Base-by-base conservation (phyloP, 1,140 invertebrate species). In the Limonius californicus region DNA sequence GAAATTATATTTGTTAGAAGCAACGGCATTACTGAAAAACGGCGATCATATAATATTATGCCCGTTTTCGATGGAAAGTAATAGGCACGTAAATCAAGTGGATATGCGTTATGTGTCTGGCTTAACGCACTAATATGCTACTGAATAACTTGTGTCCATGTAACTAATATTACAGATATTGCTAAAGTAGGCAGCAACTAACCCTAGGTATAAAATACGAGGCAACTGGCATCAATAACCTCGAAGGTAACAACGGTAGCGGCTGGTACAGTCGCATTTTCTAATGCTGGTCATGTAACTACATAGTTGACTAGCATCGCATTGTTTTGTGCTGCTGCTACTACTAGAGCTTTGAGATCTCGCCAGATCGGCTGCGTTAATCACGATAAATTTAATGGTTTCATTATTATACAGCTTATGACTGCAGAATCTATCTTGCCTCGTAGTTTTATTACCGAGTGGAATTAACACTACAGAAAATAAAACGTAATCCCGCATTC, bases 231-330 rank as follows among this genome's bases (percentile, higher is more conserved):
- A 58, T 58, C 56, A 58, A 58, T 58, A 58, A 58, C 39, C 56
- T 42, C 56, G 32, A 23, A 43, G 14, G 32, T 43, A 58, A 58
- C 32, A 19, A 23, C 23, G 42, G 57, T 59, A 59, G 57, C 56
- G 56, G 18, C 16, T 27, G 56, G 56, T 56, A 43, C 11, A 58
- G 42, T 43, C 56, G 56, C 43, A 50, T 59, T 50, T 59, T 50
- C 20, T 30, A 47, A 59, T 59, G 57, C 57, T 27, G 57, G 39
- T 59, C 57, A 50, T 59, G 57, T 59, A 59, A 59, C 57, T 59
- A 59, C 39, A 19, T 14, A 50, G 21, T 50, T 19, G 18, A 59
- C 39, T 30, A 50, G 19, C 21, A 45, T 50, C 19, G 42, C 42
- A 50, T 59, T 59, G 57, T 59, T 50, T 59, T 35, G 20, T 59